phyloP scores from a whole-genome alignment of 2,888 invertebrate species.

The Catocala fraxini region DNA sequence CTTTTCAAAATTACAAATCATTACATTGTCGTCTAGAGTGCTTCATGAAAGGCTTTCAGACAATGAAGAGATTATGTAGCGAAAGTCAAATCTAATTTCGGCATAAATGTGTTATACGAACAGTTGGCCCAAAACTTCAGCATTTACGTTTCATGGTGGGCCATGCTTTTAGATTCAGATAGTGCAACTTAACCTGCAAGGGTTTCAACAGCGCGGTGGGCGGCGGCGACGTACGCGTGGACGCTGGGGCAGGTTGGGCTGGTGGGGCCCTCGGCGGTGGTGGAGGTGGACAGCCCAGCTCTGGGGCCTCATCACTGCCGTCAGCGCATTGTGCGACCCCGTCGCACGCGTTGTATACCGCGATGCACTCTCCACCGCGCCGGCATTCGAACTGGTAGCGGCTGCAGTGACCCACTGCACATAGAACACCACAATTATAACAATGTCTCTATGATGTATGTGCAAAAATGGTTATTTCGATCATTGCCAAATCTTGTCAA shows the following conservation, averaged over 20 bases:
- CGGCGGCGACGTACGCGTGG: slow-evolving; percentile 67
- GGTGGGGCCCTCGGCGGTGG: slow-evolving; percentile 31
- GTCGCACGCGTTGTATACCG: slow-evolving; percentile 97
- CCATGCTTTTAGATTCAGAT: no score
- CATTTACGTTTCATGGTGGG: no score
- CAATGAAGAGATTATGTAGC: no score
- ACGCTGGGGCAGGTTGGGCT: slow-evolving; percentile 13
- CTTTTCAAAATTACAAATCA: no score
- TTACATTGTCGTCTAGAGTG: no score
- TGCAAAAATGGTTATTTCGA: no score
- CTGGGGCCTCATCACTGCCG: slow-evolving; percentile 96
- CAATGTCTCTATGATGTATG: no score
- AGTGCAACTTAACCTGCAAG: slow-evolving; percentile 28
- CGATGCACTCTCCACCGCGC: slow-evolving; percentile 95
- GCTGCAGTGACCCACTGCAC: slow-evolving; percentile 88
- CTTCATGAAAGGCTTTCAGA: no score
- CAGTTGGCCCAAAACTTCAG: no score
- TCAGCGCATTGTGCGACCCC: slow-evolving; percentile 97
- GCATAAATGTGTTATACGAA: no score
- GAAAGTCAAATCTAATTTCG: no score
- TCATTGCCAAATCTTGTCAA: no score
- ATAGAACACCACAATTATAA: not conserved
- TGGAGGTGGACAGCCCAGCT: slow-evolving; percentile 90
- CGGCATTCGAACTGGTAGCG: slow-evolving; percentile 96
- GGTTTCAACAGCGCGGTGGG: slow-evolving; percentile 38